These are phyloP conservation scores for Bagarius yarrelli DNA, from an alignment of 2,113 vertebrate species.

Conservation along the genomic window DNA sequence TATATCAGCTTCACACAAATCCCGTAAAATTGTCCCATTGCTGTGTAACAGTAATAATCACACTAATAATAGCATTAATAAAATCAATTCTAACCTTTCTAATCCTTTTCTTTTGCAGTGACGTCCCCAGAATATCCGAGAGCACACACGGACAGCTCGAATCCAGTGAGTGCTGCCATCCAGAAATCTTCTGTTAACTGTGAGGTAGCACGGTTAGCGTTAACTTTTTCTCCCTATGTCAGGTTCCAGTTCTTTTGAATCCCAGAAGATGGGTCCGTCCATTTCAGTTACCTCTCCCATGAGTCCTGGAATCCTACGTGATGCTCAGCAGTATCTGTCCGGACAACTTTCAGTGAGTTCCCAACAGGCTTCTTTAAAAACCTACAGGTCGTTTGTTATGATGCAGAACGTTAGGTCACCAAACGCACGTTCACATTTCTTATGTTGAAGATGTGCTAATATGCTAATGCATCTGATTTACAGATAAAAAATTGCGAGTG, in stretches of 20 bases:
- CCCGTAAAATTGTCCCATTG: too few relatives aligned
- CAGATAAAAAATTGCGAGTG: too few relatives aligned
- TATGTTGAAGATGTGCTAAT: too few relatives aligned
- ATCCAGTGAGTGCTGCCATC: slow-evolving; percentile 82
- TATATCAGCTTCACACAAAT: too few relatives aligned
- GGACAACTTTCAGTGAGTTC: slow-evolving; percentile 92
- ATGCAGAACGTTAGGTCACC: too few relatives aligned
- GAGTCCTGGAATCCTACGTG: slow-evolving; percentile 85
- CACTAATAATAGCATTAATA: too few relatives aligned
- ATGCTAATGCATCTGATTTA: too few relatives aligned
- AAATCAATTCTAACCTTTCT: slow-evolving; percentile 23
- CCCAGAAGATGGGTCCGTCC: slow-evolving; percentile 91
- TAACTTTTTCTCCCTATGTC: not conserved
- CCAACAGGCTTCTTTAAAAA: slow-evolving; percentile 20
- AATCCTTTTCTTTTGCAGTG: slow-evolving; percentile 70
- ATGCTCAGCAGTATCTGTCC: slow-evolving; percentile 85
- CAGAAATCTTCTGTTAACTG: not conserved
- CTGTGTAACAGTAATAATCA: too few relatives aligned
- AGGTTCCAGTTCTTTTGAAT: slow-evolving; percentile 95
- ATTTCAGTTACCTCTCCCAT: slow-evolving; percentile 94
- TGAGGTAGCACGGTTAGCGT: not conserved
- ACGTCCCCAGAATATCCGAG: slow-evolving; percentile 86
- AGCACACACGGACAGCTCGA: slow-evolving; percentile 84
- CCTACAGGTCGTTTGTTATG: not conserved
- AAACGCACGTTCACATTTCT: too few relatives aligned